A percentile compares a stretch with the other conserved stretches of the same genome.
Conservation (phyloP, 2,797 vertebrate genomes). For the Mus minutoides region DNA sequence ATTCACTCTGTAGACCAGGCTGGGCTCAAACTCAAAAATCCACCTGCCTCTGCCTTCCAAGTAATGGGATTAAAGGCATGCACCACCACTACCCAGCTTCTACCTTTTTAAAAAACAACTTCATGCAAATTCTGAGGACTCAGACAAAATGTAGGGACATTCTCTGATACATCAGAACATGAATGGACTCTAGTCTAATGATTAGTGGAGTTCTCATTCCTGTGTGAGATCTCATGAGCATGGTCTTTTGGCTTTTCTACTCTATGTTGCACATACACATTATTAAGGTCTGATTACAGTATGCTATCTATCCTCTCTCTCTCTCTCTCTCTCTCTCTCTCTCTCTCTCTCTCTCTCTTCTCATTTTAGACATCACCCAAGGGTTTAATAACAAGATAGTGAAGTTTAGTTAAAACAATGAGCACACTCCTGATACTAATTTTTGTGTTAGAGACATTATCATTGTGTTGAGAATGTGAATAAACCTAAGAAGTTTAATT, state of each 20-base stretch:
- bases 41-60: too few species aligned
- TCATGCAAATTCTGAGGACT: background rate
- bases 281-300: too few species aligned
- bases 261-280: background rate
- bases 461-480: background rate
- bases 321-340: too few species aligned
- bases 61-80: too few species aligned
- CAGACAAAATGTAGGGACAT: background rate
- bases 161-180: background rate
- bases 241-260: background rate
- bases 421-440: background rate
- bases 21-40: too few species aligned
- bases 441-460: background rate
- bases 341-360: background rate
- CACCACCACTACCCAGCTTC: too few species aligned
- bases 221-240: background rate
- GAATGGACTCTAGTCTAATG: background rate
- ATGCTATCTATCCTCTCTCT: background rate
- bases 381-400: background rate
- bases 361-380: background rate
- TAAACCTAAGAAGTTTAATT: background rate
- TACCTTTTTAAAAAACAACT: background rate
- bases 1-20: too few species aligned
- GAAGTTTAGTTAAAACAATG: background rate
- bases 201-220: background rate